Conservation (phyloP, 2,113 vertebrate genomes). For the Heterotis niloticus region DNA sequence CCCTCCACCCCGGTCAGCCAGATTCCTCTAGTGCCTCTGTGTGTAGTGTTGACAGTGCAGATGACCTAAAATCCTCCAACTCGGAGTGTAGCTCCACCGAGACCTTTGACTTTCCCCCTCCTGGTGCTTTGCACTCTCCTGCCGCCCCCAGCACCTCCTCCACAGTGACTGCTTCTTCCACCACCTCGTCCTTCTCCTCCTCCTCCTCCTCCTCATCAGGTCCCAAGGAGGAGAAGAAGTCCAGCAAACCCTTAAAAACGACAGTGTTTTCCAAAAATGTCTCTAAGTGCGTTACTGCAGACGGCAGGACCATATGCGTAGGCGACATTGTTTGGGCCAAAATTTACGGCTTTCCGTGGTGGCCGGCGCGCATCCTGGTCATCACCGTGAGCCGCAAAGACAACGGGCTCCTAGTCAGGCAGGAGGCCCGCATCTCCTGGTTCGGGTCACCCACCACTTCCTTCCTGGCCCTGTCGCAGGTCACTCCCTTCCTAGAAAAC, state of each 20-base stretch:
- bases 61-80: slow-evolving; percentile 83
- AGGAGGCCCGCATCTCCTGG: slow-evolving; percentile 95
- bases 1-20: slow-evolving; percentile 77
- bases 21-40: slow-evolving; percentile 82
- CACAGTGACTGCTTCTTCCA: slow-evolving; percentile 66
- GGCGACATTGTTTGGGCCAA: slow-evolving; percentile 99
- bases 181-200: slow-evolving; percentile 59
- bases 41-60: slow-evolving; percentile 83
- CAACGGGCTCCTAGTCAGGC: slow-evolving; percentile 82
- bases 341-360: slow-evolving; percentile 98
- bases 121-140: slow-evolving; percentile 77
- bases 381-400: slow-evolving; percentile 90
- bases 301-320: slow-evolving; percentile 91
- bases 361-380: slow-evolving; percentile 89
- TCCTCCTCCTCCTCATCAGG: slow-evolving; percentile 64
- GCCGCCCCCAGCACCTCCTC: slow-evolving; percentile 58
- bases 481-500: slow-evolving; percentile 94
- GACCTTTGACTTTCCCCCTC: slow-evolving; percentile 83
- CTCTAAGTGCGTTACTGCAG: slow-evolving; percentile 83
- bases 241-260: slow-evolving; percentile 83
- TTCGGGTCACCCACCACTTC: slow-evolving; percentile 98
- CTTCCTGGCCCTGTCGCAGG: slow-evolving; percentile 86
- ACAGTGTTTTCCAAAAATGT: slow-evolving; percentile 92
- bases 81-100: slow-evolving; percentile 91
- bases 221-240: slow-evolving; percentile 80